Evolutionary conservation across 2,797 vertebrate species (phyloP).

Genomic region (Salarias fasciatus): DNA sequence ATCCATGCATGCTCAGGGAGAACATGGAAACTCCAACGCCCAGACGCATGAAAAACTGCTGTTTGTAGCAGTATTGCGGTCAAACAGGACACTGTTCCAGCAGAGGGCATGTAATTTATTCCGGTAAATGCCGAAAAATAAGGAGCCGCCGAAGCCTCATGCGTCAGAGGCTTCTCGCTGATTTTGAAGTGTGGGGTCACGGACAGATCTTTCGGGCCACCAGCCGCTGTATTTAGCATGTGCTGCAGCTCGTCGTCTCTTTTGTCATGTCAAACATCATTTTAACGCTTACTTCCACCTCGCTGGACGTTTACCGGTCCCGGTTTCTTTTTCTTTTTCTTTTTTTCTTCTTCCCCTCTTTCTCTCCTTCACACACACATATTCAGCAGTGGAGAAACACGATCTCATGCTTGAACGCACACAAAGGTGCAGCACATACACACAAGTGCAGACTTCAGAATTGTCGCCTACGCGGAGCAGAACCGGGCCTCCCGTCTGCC

Average conservation of each 20-base stretch:
- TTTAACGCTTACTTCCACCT: slow-evolving; percentile 53
- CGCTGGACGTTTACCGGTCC: slow-evolving; percentile 27
- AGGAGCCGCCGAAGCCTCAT: no score
- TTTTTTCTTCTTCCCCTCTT: no score
- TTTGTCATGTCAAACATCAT: slow-evolving; percentile 50
- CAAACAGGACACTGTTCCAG: no score
- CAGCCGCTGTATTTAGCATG: slow-evolving; percentile 31
- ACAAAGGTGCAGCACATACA: neutral
- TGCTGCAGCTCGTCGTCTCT: slow-evolving; percentile 28
- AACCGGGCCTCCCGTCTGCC: slow-evolving; percentile 41
- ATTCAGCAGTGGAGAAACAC: neutral
- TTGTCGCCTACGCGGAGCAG: slow-evolving; percentile 6
- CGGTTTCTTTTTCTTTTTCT: neutral
- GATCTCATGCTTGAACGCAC: slow-evolving; percentile 12
- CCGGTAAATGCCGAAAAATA: slow-evolving; percentile 5
- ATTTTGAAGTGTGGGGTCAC: slow-evolving; percentile 33
- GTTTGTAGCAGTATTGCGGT: neutral
- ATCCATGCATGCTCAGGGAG: no score
- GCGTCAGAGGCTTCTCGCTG: no score
- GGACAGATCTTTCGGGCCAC: slow-evolving; percentile 33
- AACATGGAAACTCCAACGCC: no score
- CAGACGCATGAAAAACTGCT: neutral
- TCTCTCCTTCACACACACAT: neutral
- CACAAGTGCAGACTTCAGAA: neutral
- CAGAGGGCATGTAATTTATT: neutral